Base-by-base conservation (phyloP, 2,888 invertebrate species). In the Andrena dorsata region DNA sequence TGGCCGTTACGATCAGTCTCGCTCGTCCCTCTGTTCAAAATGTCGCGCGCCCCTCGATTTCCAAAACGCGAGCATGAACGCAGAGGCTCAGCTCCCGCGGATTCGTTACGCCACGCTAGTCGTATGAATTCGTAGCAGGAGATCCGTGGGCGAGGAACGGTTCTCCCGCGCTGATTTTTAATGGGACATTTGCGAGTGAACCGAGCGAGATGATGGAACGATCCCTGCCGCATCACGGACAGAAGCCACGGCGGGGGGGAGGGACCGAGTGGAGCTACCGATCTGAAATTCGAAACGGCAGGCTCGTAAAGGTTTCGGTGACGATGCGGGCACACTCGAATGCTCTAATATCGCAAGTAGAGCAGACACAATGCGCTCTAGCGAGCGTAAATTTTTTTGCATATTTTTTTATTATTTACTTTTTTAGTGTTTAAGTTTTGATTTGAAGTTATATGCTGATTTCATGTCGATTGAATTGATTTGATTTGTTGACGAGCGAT, bases 141-240 rank as follows among this genome's bases (percentile, higher is more conserved):
- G n/a, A 69, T 32, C 80, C 81, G 83, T 85, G 82, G 83, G 87
- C 85, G 87, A 80, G 30, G 74, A 76, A 65, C 61, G 64, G 76
- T 83, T 66, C 84, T 83, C 72, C 41, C 66, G 69, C 69, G 73
- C 49, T 72, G 76, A 84, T 80, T 83, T 83, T 83, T 83, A 86
- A 88, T 88, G 88, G 83, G 76, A 65, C 86, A 80, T 88, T 88
- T 87, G 83, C 80, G 87, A 88, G 85, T 83, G 86, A 90, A 85
- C 87, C 85, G 80, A 84, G 83, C 86, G 87, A 86, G 89, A 90
- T 90, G 89, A 90, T 89, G 87, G 89, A 89, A 88, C 86, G 89
- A 64, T 69, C 80, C 86, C 85, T 23, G 20, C n/a, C 53, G 53
- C 53, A 83, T 86, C 86, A 84, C 73, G 84, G 83, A 86, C 88